A percentile compares a stretch with the other conserved stretches of the same genome.
These are phyloP conservation scores for Orthonyx spaldingii DNA, from an alignment of 2,113 vertebrate genomes.

Conservation along the genomic window DNA sequence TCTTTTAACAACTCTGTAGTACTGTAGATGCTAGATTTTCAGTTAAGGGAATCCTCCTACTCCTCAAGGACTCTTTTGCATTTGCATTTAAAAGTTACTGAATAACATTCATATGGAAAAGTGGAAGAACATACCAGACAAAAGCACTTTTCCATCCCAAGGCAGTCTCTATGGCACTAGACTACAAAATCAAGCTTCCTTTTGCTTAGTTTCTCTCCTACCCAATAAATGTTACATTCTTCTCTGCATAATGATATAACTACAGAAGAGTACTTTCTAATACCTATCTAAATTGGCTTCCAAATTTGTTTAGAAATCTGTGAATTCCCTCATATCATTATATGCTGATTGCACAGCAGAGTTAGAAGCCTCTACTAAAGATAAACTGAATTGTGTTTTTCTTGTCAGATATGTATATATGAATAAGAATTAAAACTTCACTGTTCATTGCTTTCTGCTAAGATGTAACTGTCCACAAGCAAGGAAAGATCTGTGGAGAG, in stretches of 20 bases:
- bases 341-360: background rate
- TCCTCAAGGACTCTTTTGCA: background rate
- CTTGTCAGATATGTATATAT: background rate
- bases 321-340: background rate
- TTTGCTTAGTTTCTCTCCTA: background rate
- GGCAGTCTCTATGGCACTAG: background rate
- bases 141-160: background rate
- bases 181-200: background rate
- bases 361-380: background rate
- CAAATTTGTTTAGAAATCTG: background rate
- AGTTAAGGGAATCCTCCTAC: background rate
- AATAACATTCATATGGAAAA: background rate
- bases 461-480: background rate
- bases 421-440: background rate
- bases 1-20: background rate
- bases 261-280: background rate
- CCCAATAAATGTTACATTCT: background rate
- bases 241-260: background rate
- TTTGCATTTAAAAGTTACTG: constrained; percentile 18
- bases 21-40: background rate
- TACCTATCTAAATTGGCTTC: background rate
- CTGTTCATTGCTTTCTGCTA: background rate
- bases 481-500: background rate
- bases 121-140: background rate
- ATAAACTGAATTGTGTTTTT: background rate